Percentiles rank a stretch among this genome's conserved stretches.
Evolutionary conservation across 2,113 vertebrate genomes (phyloP).

Genomic region (Gambusia holbrooki): DNA sequence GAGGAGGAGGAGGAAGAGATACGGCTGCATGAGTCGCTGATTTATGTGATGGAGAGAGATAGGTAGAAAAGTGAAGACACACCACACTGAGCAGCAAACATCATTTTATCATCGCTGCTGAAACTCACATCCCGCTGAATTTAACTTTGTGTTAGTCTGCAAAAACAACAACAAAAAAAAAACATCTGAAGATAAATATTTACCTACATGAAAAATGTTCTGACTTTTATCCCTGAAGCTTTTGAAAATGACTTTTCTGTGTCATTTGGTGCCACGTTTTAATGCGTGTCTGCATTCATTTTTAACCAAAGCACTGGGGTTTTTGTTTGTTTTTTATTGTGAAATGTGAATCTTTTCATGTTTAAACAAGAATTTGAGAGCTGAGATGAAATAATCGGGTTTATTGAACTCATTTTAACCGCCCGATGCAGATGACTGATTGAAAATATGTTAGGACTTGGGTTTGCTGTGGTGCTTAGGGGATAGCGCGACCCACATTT

Average conservation of each 20-base stretch:
- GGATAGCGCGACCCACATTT: no score
- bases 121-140: conserved; percentile 8
- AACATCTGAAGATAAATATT: neutral
- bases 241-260: neutral
- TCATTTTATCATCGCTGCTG: conserved; percentile 33
- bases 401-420: neutral
- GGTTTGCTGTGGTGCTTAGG: no score
- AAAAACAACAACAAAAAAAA: neutral
- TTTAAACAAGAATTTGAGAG: neutral
- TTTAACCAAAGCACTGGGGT: no score
- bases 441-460: neutral
- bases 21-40: conserved; percentile 52
- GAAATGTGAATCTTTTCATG: no score
- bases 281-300: neutral
- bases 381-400: neutral
- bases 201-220: neutral
- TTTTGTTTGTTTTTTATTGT: no score
- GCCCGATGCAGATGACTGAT: neutral
- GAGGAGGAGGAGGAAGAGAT: conserved; percentile 46
- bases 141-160: neutral
- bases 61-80: conserved; percentile 24
- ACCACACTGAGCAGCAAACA: conserved; percentile 20
- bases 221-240: neutral
- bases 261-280: neutral
- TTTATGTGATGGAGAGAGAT: conserved; percentile 54